phyloP scores from a whole-genome alignment of 2,113 vertebrate genomes.

The Zapus hudsonius region DNA sequence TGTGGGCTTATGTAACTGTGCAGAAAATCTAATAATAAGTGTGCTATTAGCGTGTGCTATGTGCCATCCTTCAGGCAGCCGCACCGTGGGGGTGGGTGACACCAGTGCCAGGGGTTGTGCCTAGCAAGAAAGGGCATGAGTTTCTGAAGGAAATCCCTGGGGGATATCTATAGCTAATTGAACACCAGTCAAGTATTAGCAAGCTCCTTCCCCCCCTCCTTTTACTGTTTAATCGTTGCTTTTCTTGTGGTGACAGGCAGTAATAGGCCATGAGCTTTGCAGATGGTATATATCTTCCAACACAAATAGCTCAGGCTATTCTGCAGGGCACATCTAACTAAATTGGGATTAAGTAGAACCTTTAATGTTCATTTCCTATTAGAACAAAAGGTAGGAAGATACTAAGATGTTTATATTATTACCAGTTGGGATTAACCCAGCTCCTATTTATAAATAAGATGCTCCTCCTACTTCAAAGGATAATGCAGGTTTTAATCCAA shows the following conservation, averaged over 20 bases:
- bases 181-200: conserved; percentile 72
- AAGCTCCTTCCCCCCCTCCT: conserved; percentile 16
- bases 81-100: conserved; percentile 70
- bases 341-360: not conserved
- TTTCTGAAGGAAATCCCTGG: conserved; percentile 79
- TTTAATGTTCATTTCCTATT: not conserved
- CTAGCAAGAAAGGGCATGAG: conserved; percentile 1
- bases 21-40: conserved; percentile 91
- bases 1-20: conserved; percentile 89
- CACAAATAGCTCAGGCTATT: not conserved
- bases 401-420: not conserved
- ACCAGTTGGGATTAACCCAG: not conserved
- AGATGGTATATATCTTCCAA: not conserved
- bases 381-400: not conserved
- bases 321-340: not conserved
- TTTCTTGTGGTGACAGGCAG: conserved; percentile 64
- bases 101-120: conserved; percentile 69
- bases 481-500: not conserved
- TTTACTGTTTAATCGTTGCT: conserved; percentile 59
- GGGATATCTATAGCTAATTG: conserved; percentile 80
- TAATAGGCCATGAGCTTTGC: conserved; percentile 60
- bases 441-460: not conserved
- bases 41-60: conserved; percentile 83
- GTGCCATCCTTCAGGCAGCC: conserved; percentile 80
- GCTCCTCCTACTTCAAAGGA: not conserved